A percentile compares a stretch with the other conserved stretches of the same genome.
Evolutionary conservation across 2,113 vertebrate genomes (phyloP).

Genomic region (Geococcyx californianus): DNA sequence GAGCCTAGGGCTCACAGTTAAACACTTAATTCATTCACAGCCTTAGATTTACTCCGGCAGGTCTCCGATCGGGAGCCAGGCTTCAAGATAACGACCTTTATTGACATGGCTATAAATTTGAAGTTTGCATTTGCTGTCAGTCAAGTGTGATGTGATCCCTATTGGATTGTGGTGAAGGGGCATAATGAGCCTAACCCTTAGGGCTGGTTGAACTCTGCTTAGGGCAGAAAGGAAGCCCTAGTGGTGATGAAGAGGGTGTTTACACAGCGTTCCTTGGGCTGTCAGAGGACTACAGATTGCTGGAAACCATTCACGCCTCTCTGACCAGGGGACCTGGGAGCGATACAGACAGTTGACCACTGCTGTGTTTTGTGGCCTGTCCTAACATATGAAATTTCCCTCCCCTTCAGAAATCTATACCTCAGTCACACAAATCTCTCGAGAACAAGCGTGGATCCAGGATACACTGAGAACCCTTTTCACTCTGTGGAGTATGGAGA

Average conservation of each 20-base stretch:
- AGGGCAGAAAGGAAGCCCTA: neutral
- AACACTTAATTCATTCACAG: slow-evolving; percentile 25
- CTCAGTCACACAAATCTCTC: slow-evolving; percentile 36
- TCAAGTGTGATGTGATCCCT: neutral
- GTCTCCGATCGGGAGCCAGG: neutral
- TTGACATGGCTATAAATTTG: neutral
- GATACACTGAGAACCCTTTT: slow-evolving; percentile 26
- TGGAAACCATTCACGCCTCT: neutral
- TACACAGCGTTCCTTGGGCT: neutral
- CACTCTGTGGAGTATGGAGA: slow-evolving; percentile 35
- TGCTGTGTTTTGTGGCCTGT: slow-evolving; percentile 22
- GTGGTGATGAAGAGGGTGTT: neutral
- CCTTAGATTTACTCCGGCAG: neutral
- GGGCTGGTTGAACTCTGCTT: neutral
- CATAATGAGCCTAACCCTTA: neutral
- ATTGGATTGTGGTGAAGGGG: neutral
- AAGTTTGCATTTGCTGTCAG: neutral
- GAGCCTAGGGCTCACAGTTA: neutral
- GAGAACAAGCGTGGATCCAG: slow-evolving; percentile 32
- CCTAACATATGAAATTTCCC: slow-evolving; percentile 52
- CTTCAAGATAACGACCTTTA: slow-evolving; percentile 1
- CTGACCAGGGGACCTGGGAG: neutral
- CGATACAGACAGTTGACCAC: slow-evolving; percentile 11
- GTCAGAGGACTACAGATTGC: neutral
- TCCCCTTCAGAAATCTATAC: slow-evolving; percentile 55